These are phyloP conservation scores for Andrena minutula DNA, from an alignment of 2,888 invertebrate genomes.

Conservation along the genomic window DNA sequence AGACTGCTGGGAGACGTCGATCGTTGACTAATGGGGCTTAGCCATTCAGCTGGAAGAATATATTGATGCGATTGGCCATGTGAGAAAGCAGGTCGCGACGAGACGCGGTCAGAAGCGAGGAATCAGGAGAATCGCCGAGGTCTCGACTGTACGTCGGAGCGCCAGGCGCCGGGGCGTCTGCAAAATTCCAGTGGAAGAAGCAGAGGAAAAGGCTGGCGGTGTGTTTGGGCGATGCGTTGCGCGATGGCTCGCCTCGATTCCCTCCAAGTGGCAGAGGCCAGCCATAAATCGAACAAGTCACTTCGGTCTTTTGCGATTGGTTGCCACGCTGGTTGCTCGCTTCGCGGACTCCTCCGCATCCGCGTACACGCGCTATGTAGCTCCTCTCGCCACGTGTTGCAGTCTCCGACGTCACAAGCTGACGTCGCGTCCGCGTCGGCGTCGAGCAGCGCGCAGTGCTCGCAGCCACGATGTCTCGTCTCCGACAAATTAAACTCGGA, in stretches of 20 bases:
- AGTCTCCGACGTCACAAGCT: conserved; percentile 27
- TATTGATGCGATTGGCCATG: conserved; percentile 6
- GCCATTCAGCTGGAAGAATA: conserved; percentile 14
- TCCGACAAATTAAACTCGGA: not conserved
- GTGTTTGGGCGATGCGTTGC: conserved; percentile 8
- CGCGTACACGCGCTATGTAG: not conserved
- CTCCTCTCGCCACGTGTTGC: conserved; percentile 48
- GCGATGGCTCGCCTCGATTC: not conserved
- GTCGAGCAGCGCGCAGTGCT: conserved; percentile 11
- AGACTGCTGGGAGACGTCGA: not conserved
- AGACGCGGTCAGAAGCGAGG: conserved; percentile 60
- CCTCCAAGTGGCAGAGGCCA: not conserved
- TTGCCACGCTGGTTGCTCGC: not conserved
- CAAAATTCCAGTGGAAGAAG: conserved; percentile 47
- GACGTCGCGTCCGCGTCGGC: conserved; percentile 12
- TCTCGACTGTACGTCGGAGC: conserved; percentile 70
- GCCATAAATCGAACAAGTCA: conserved; percentile 68
- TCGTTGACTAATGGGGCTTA: not conserved
- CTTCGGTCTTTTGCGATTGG: not conserved
- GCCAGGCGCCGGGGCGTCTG: conserved; percentile 77
- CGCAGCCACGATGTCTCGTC: not conserved
- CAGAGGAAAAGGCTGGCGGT: conserved; percentile 14
- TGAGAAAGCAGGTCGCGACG: conserved; percentile 25
- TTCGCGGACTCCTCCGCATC: not conserved
- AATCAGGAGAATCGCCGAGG: conserved; percentile 66